Evolutionary conservation across 2,888 invertebrate species (phyloP), one percentile per base, ranked within the genome.

Genomic region (Scelioninae gen. 1): DNA sequence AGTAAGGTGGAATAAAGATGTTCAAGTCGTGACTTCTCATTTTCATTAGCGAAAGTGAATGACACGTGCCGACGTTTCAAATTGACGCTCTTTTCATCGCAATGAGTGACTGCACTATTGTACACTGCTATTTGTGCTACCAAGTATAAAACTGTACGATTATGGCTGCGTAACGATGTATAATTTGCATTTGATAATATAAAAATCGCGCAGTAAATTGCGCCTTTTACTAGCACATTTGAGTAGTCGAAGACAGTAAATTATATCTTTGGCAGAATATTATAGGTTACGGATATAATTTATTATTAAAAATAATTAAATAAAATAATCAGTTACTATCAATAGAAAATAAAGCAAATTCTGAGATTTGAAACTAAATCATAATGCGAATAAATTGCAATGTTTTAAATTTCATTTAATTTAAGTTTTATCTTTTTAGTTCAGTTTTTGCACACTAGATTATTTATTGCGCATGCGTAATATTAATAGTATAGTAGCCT

Each of bases 41-140:
- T 90, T 90, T 90, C 90, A 89, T 91, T 88, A 90, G 91, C 90
- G 91, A 91, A 91, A 91, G 91, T 91, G 91, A 91, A 90, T 90
- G 89, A 88, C 85, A 90, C 90, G 89, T 88, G 90, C 87, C 88
- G 87, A 88, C 85, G 84, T 90, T 91, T 89, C 89, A 88, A 89
- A 91, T 88, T 87, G 83, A 74, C 77, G 71, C 58, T 78, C 51
- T 81, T 81, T 81, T 58, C 78, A 77, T 76, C 62, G 65, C 32
- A 71, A 84, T 65, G n/a, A 68, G 38, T 43, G 53, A 45, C 58
- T 62, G 5, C n/a, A 45, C 43, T 53, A 74, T 68, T 51, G 71
- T 66, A 65, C 53, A 13, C 38, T 76, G 40, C 68, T 78, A 78
- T 82, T 82, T 78, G 53, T 56, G 65, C 74, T 69, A 74, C 60